Evolutionary conservation across 2,797 vertebrate genomes (phyloP).

Genomic region (Hypotaenidia philippensis): DNA sequence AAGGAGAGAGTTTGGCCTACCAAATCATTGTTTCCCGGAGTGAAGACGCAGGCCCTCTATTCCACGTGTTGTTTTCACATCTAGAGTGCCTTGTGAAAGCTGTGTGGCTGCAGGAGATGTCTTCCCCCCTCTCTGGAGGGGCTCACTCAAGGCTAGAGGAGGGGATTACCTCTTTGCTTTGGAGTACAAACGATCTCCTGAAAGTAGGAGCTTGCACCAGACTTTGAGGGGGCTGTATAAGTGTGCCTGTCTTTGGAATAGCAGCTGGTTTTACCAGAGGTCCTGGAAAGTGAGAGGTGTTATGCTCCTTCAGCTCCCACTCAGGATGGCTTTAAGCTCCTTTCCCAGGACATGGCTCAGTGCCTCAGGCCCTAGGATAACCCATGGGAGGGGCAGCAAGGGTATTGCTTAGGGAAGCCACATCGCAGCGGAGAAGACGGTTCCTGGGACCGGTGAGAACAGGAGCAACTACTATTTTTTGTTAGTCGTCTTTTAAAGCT

Average conservation of each 20-base stretch:
- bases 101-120: not conserved
- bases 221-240: not conserved
- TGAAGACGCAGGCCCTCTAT: not conserved
- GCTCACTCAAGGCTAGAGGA: not conserved
- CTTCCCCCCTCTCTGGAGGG: not conserved
- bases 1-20: not conserved
- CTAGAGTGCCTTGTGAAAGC: not conserved
- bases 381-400: too few species aligned
- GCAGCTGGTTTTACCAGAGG: not conserved
- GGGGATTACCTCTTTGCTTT: not conserved
- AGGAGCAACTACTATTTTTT: not conserved
- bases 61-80: rapidly evolving
- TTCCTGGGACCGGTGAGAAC: not conserved
- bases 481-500: not conserved
- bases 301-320: not conserved
- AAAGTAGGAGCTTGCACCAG: not conserved
- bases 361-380: rapidly evolving
- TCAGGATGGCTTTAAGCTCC: not conserved
- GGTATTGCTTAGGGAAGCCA: not conserved
- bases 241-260: not conserved
- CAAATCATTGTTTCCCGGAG: not conserved
- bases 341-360: not conserved
- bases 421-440: not conserved
- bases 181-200: not conserved
- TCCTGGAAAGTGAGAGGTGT: not conserved